phyloP scores from a whole-genome alignment of 2,797 vertebrate species.

The Chromis chromis region DNA sequence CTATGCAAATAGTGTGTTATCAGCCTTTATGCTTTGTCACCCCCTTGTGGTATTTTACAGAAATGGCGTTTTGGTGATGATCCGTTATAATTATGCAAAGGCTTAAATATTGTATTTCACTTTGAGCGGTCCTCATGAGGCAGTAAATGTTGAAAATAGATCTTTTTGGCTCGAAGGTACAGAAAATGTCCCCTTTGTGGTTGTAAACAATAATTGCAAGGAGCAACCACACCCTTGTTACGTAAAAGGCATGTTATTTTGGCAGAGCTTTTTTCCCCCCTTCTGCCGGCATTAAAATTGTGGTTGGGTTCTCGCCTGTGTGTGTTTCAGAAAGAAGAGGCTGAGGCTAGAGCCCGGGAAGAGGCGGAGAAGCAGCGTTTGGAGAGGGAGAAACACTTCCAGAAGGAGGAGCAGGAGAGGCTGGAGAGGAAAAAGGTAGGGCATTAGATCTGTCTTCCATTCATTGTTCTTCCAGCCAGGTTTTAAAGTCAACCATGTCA shows the following conservation, averaged over 20 bases:
- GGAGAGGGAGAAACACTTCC: slow-evolving; percentile 97
- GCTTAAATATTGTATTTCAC: slow-evolving; percentile 44
- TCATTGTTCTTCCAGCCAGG: slow-evolving; percentile 26
- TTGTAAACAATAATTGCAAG: slow-evolving; percentile 68
- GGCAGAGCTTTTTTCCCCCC: slow-evolving; percentile 44
- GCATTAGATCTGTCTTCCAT: slow-evolving; percentile 30
- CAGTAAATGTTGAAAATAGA: slow-evolving; percentile 64
- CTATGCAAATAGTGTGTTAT: not conserved
- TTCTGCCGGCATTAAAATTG: slow-evolving; percentile 44
- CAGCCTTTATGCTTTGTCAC: slow-evolving; percentile 26
- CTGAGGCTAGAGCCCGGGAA: slow-evolving; percentile 89
- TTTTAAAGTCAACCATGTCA: slow-evolving; percentile 13
- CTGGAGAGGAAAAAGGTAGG: slow-evolving; percentile 93
- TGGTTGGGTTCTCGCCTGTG: slow-evolving; percentile 64
- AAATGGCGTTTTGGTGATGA: slow-evolving; percentile 13
- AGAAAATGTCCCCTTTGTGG: slow-evolving; percentile 64
- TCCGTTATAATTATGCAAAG: slow-evolving; percentile 34
- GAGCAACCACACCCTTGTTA: slow-evolving; percentile 65
- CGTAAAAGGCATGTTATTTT: slow-evolving; percentile 59
- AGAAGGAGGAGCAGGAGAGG: slow-evolving; percentile 96
- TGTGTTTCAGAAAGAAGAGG: slow-evolving; percentile 91
- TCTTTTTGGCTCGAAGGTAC: slow-evolving; percentile 38
- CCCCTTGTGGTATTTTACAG: slow-evolving; percentile 68
- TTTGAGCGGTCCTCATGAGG: slow-evolving; percentile 11
- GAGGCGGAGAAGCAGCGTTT: slow-evolving; percentile 94